These are phyloP conservation scores for Melitaea athalia DNA, from an alignment of 2,888 invertebrate genomes.

Conservation along the genomic window DNA sequence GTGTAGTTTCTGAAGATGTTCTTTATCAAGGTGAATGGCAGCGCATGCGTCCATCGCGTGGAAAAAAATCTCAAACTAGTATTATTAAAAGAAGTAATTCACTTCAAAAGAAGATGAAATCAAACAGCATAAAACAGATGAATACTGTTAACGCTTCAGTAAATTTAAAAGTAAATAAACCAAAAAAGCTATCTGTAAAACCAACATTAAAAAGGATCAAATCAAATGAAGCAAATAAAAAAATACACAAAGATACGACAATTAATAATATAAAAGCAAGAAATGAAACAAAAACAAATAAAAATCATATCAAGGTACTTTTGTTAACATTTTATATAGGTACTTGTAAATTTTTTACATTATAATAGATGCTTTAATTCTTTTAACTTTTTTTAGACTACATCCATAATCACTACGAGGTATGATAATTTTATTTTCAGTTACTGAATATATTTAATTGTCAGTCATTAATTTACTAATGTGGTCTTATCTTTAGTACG, in stretches of 20 bases:
- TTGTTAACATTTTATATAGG: not conserved
- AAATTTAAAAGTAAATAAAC: not conserved
- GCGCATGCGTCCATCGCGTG: constrained; percentile 35
- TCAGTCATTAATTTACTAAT: not conserved
- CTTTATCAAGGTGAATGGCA: constrained; percentile 75
- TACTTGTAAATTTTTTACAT: not conserved
- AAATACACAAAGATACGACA: not conserved
- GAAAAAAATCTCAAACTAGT: not conserved
- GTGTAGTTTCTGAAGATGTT: constrained; percentile 62
- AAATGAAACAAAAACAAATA: not conserved
- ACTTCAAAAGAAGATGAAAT: constrained; percentile 18
- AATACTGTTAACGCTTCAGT: not conserved
- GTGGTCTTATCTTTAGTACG: constrained; percentile 48
- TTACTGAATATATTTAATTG: not conserved
- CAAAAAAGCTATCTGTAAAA: not conserved
- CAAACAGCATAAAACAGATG: not conserved
- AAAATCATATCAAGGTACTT: not conserved
- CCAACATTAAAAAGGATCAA: not conserved
- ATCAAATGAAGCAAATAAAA: not conserved
- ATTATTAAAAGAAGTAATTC: constrained; percentile 8
- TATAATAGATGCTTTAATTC: constrained; percentile 11
- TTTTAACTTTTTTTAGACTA: constrained; percentile 51
- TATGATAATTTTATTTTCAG: constrained; percentile 40
- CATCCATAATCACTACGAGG: constrained; percentile 54
- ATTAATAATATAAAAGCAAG: not conserved